Base-by-base conservation (phyloP, 64 coral and sea anemone genomes). In the Hydrozoanthus tunicans region DNA sequence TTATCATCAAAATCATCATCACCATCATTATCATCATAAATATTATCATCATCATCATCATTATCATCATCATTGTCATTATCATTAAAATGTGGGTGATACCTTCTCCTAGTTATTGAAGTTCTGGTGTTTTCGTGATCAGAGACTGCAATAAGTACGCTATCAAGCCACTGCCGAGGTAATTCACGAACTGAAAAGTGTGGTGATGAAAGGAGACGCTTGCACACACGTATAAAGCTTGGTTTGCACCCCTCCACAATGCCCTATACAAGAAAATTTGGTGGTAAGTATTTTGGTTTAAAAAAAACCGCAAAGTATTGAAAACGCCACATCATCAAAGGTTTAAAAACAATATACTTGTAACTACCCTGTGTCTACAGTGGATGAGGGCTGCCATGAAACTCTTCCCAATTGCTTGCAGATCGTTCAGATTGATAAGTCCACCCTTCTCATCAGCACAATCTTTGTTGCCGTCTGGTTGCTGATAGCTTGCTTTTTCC, bases 41-140 rank as follows among this genome's bases (percentile, higher is more conserved):
- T 43, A 43, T 43, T 2, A 43, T 43, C 32, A 43, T 43, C 32
- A 43, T 43, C 32, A 43, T 43, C 32, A 43, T 43, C 2, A 43
- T 43, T 43, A 43, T 43, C 32, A 43, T 43, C 32, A 43, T 43
- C 0, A 43, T 43, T 43, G 32, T 43, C 32, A 43, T 43, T 2
- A 43, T 2, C 2, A 43, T 43, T 43, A 7, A 3, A 5, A 10
- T 9, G 10, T 64, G 17, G 15, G 2, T 62, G 6, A n/a, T 90
- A 95, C 94, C 94, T 95, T 92, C 94, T 86, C 81, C 94, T 89
- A 6, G 94, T 95, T 23, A 95, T 80, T 2, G 94, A 95, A 9
- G 94, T 81, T 53, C 55, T 53, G 13, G 94, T 58, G 3, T 57
- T 88, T 7, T 92, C 57, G 2, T 27, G 76, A 80, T 43, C 32